Evolutionary conservation across 2,113 vertebrate species (phyloP), one percentile per base, ranked within the genome.

Genomic region (Typhlomys cinereus): DNA sequence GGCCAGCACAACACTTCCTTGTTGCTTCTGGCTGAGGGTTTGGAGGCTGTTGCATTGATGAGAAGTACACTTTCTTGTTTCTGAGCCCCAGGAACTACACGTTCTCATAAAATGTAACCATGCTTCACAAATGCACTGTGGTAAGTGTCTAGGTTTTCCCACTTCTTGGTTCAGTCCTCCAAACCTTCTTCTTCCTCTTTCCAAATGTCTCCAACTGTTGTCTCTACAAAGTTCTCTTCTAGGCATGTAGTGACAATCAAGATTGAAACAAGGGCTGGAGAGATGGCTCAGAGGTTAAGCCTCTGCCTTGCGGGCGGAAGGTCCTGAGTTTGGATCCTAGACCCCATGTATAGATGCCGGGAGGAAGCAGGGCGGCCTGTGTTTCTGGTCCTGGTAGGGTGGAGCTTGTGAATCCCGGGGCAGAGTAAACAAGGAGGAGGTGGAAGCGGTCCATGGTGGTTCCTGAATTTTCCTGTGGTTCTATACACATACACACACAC

Each of bases 211-310:
- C 39, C 21, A 66, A 44, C 10, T 29, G 34, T 23, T 44, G 0
- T 91, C 97, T 95, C 48, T 89, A 39, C 95, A 88, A 93, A 93
- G 67, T 27, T 88, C 84, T 79, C 85, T 84, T 52, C 31, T 84
- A 18, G 87, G 7, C 1, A 88, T 93, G 52, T 69, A 62, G 59
- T 44, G 62, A 78, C 39, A 76, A 54, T 81, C 31, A 85, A 62
- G 46, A 29, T 62, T 66, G 34, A 79, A 75, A 79, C 66, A 71
- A n/a, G n/a, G n/a, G n/a, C n/a, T n/a, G n/a, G n/a, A n/a, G n/a
- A n/a, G n/a, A n/a, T n/a, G n/a, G n/a, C n/a, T n/a, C n/a, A n/a
- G n/a, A n/a, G n/a, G n/a, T n/a, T n/a, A n/a, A n/a, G n/a, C n/a
- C n/a, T n/a, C n/a, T n/a, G n/a, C n/a, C n/a, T n/a, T n/a, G n/a